Evolutionary conservation across 2,888 invertebrate genomes (phyloP).

Genomic region (Xestobium rufovillosum): DNA sequence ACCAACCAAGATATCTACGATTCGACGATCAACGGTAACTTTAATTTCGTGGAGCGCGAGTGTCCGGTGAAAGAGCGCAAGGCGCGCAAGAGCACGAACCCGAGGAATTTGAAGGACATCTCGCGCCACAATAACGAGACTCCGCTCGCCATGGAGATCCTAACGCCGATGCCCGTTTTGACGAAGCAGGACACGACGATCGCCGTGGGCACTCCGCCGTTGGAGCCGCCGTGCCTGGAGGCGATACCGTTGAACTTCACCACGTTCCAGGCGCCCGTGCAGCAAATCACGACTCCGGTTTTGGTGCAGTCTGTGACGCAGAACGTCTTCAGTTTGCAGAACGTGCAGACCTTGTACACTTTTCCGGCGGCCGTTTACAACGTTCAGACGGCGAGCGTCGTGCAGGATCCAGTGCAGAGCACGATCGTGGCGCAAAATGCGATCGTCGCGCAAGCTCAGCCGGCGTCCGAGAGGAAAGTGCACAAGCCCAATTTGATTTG

Average conservation of each 20-base stretch:
- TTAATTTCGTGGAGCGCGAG: no score
- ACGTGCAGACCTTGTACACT: not conserved
- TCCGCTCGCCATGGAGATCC: no score
- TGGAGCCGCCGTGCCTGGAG: not conserved
- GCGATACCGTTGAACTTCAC: not conserved
- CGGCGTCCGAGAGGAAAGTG: not conserved
- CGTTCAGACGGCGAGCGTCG: slow-evolving; percentile 6
- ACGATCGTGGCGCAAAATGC: not conserved
- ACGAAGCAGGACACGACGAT: not conserved
- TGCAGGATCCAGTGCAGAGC: not conserved
- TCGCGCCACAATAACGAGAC: no score
- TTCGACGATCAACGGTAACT: no score
- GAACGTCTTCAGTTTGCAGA: slow-evolving; percentile 10
- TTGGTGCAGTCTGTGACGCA: not conserved
- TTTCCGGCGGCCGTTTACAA: slow-evolving; percentile 6
- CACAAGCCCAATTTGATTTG: slow-evolving; percentile 21
- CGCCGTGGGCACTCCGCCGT: not conserved
- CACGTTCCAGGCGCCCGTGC: no score
- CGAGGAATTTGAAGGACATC: no score
- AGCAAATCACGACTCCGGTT: not conserved
- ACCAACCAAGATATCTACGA: no score
- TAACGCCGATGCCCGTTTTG: no score
- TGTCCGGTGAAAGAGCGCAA: no score
- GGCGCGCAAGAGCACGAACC: no score
- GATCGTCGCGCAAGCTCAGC: slow-evolving; percentile 1